Evolutionary conservation across 1,140 invertebrate genomes (phyloP), one percentile per base, ranked within the genome.

Genomic region (Asbolus verrucosus): DNA sequence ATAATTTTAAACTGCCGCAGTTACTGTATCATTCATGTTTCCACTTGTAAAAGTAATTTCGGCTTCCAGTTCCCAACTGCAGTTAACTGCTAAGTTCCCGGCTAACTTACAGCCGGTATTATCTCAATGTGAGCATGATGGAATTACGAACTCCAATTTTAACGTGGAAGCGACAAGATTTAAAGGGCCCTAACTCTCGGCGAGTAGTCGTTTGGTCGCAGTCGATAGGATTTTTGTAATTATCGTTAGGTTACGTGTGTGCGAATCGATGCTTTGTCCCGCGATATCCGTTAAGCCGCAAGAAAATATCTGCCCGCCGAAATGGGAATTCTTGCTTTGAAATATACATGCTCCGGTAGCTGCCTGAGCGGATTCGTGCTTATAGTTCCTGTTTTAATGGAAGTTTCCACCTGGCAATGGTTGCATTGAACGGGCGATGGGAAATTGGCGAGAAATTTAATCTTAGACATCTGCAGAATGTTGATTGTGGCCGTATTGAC

Each of bases 11-110:
- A 63, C 61, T 63, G 61, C 61, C 15, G 21, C 39, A 63, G 16
- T 63, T 63, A 39, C 11, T 63, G 61, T 63, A 63, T 63, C 61
- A 63, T 63, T 63, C 39, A 63, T 63, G 61, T 63, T 63, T 63
- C 61, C 39, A 63, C 33, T 63, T 63, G 61, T 63, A 63, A 63
- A 63, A 63, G 61, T 63, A 63, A 63, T 63, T 63, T 63, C 18
- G 21, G 33, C 16, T 39, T 8, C 61, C 33, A 36, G 36, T 39
- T 36, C 41, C 31, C 39, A 41, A 63, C 33, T 63, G 33, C 33
- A 38, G 61, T 63, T 63, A 63, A 63, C 39, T 63, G 33, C 39
- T 41, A 63, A 63, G 15, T 33, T 33, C 43, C 21, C 43, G 43
- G 16, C 18, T 50, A 50, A 50, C 16, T 50, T 21, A 19, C 43